Evolutionary conservation across 1,140 invertebrate species (phyloP).

Genomic region (Hermatobates lingyangjiaoensis): DNA sequence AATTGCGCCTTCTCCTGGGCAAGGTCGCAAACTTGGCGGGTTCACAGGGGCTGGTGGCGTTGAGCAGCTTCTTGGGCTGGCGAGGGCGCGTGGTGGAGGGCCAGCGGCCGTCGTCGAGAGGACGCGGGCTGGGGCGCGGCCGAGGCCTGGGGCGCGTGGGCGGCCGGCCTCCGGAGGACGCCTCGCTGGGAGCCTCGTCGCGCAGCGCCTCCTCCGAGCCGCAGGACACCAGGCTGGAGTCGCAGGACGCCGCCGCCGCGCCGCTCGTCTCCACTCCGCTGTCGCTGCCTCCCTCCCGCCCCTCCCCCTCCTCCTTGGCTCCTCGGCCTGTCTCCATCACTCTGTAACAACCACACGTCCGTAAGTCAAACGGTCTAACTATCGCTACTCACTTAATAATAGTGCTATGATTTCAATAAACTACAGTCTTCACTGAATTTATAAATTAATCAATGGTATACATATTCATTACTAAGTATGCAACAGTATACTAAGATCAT

Average conservation of each 20-base stretch:
- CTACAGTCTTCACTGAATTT: no score
- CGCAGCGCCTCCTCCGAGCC: slow-evolving; percentile 32
- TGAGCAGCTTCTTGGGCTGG: neutral
- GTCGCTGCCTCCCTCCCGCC: slow-evolving; percentile 55
- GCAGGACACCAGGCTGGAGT: slow-evolving; percentile 53
- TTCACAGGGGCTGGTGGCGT: slow-evolving; percentile 19
- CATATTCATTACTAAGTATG: no score
- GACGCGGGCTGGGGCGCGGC: neutral
- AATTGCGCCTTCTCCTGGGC: slow-evolving; percentile 36
- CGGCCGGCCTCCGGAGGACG: slow-evolving; percentile 43
- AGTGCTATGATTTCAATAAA: no score
- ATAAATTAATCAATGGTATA: no score
- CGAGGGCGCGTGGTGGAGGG: slow-evolving; percentile 25
- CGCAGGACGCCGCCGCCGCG: slow-evolving; percentile 35
- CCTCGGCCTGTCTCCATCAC: slow-evolving; percentile 1
- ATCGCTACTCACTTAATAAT: no score
- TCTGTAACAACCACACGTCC: no score
- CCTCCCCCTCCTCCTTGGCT: no score
- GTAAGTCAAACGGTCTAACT: no score
- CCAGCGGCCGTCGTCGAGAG: slow-evolving; percentile 42
- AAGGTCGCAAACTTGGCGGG: slow-evolving; percentile 54
- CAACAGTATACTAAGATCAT: no score
- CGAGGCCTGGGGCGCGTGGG: slow-evolving; percentile 11
- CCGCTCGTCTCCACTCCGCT: slow-evolving; percentile 53
- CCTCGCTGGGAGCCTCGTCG: slow-evolving; percentile 28